Conservation (phyloP, 2,888 invertebrate species). For the Callinectes sapidus region DNA sequence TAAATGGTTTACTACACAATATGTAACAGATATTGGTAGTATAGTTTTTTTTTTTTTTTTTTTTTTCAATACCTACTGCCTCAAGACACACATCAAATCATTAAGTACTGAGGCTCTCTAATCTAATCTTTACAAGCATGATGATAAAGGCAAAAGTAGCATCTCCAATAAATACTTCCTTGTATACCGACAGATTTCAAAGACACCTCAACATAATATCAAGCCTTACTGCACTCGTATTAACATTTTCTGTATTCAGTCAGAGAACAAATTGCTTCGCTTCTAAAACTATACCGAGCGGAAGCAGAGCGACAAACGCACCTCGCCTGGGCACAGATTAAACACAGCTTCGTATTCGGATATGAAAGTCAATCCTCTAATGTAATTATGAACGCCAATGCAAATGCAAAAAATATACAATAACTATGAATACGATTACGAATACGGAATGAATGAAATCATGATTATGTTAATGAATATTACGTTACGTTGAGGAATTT, state of each 20-base stretch:
- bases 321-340: background rate
- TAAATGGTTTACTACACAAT: no score
- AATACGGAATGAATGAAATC: background rate
- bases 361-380: background rate
- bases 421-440: conserved; percentile 1
- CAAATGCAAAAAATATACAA: background rate
- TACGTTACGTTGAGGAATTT: conserved; percentile 10
- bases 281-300: background rate
- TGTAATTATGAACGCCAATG: conserved; percentile 10
- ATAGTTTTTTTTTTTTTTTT: no score
- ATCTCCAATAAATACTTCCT: no score
- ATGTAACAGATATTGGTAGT: no score
- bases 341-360: conserved; percentile 9
- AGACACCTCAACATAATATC: background rate
- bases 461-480: background rate
- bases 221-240: background rate
- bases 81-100: no score
- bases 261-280: background rate
- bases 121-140: no score
- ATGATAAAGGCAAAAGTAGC: no score
- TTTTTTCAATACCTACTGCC: no score
- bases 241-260: background rate
- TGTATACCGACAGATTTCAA: no score
- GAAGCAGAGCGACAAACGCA: background rate
- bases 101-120: no score